These are phyloP conservation scores for Aphidius colemani DNA, from an alignment of 2,888 invertebrate genomes.

Conservation along the genomic window DNA sequence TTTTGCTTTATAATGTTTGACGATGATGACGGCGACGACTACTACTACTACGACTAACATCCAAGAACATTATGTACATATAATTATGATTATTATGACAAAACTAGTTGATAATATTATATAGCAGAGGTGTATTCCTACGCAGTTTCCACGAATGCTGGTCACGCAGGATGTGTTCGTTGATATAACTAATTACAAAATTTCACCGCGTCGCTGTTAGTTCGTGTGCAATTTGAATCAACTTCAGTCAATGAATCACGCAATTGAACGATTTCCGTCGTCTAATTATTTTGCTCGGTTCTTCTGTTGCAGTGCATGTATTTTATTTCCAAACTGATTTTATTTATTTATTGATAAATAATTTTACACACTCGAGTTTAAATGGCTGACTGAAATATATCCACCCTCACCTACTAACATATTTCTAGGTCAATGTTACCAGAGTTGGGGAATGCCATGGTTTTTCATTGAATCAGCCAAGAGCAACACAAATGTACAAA, in stretches of 20 bases:
- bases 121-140: not conserved
- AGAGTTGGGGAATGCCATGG: constrained; percentile 27
- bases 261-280: constrained; percentile 21
- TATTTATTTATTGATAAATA: too few species aligned
- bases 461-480: not conserved
- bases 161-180: constrained; percentile 18
- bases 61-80: not conserved
- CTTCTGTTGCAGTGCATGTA: not conserved
- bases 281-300: constrained; percentile 27
- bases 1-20: not conserved
- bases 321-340: too few species aligned
- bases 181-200: constrained; percentile 13
- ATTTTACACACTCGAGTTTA: too few species aligned
- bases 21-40: constrained; percentile 12
- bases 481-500: constrained; percentile 6
- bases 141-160: constrained; percentile 10
- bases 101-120: too few species aligned
- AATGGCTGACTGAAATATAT: not conserved
- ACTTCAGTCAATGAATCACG: constrained; percentile 19
- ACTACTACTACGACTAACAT: not conserved
- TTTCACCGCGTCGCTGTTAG: constrained; percentile 17
- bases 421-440: constrained; percentile 46
- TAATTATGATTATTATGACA: not conserved
- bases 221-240: constrained; percentile 18
- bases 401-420: constrained; percentile 31